A percentile compares a stretch with the other conserved stretches of the same genome.
phyloP scores from a whole-genome alignment of 2,888 invertebrate genomes.

The Drosophila dives region DNA sequence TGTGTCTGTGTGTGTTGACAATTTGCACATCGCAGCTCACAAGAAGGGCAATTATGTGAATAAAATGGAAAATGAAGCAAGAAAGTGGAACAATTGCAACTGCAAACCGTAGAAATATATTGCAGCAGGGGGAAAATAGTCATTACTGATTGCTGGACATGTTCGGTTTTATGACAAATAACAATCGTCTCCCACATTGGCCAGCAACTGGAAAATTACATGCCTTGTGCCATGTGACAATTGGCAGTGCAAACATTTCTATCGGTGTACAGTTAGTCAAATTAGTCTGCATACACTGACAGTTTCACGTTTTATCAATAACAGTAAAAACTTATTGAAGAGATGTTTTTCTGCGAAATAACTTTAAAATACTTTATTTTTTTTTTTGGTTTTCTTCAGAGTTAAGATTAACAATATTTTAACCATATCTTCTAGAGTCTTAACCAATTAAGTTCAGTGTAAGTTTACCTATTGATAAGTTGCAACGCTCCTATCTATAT shows the following conservation, averaged over 20 bases:
- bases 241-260: slow-evolving; percentile 27
- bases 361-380: background rate
- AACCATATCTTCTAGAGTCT: background rate
- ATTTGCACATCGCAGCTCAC: slow-evolving; percentile 63
- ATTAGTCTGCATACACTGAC: background rate
- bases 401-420: background rate
- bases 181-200: slow-evolving; percentile 27
- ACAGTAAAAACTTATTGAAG: background rate
- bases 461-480: background rate
- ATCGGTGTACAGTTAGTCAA: background rate
- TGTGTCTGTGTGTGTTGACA: slow-evolving; percentile 22
- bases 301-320: background rate
- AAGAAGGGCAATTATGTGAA: slow-evolving; percentile 80
- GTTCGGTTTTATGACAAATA: slow-evolving; percentile 26
- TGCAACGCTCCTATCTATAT: slow-evolving; percentile 17
- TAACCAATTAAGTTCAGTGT: background rate
- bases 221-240: slow-evolving; percentile 48
- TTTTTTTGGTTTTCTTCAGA: background rate
- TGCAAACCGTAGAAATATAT: slow-evolving; percentile 28
- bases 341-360: background rate
- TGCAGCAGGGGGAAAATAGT: background rate
- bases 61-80: slow-evolving; percentile 73
- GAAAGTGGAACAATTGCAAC: slow-evolving; percentile 69
- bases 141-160: slow-evolving; percentile 52
- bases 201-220: slow-evolving; percentile 22